Conservation (phyloP, 1,140 invertebrate species). For the Sesamia nonagrioides region DNA sequence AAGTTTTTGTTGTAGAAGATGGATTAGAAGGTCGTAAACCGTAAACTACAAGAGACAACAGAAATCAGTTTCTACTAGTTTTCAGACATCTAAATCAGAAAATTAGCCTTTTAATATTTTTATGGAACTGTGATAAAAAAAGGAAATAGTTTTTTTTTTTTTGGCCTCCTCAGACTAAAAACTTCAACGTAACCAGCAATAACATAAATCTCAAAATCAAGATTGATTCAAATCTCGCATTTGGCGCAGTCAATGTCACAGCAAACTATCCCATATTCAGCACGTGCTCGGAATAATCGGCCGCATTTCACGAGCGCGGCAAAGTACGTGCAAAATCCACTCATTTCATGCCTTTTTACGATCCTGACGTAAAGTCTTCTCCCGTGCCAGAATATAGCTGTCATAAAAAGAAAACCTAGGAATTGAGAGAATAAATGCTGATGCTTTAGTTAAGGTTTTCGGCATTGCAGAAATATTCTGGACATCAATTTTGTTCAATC, state of each 20-base stretch:
- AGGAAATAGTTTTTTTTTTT: no score
- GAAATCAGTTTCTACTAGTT: no score
- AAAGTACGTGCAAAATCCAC: slow-evolving; percentile 44
- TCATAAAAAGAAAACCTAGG: slow-evolving; percentile 31
- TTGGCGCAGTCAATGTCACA: slow-evolving; percentile 32
- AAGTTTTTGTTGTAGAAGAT: no score
- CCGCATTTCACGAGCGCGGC: slow-evolving; percentile 16
- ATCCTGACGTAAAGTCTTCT: slow-evolving; percentile 40
- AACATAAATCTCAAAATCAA: slow-evolving; percentile 19
- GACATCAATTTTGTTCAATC: background rate
- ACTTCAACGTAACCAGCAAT: background rate
- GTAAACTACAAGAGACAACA: no score
- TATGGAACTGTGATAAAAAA: no score
- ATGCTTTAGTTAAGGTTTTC: slow-evolving; percentile 14
- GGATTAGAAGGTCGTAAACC: no score
- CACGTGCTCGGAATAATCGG: slow-evolving; percentile 32
- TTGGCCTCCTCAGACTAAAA: background rate
- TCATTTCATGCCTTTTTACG: slow-evolving; percentile 47
- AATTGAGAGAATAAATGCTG: slow-evolving; percentile 18
- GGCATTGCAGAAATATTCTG: background rate
- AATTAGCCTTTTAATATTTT: background rate
- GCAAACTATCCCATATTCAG: slow-evolving; percentile 47
- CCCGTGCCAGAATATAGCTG: slow-evolving; percentile 22
- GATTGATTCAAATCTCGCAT: slow-evolving; percentile 40
- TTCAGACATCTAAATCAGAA: no score